phyloP scores from a whole-genome alignment of 2,113 vertebrate genomes.

The Chrysochloris asiatica region DNA sequence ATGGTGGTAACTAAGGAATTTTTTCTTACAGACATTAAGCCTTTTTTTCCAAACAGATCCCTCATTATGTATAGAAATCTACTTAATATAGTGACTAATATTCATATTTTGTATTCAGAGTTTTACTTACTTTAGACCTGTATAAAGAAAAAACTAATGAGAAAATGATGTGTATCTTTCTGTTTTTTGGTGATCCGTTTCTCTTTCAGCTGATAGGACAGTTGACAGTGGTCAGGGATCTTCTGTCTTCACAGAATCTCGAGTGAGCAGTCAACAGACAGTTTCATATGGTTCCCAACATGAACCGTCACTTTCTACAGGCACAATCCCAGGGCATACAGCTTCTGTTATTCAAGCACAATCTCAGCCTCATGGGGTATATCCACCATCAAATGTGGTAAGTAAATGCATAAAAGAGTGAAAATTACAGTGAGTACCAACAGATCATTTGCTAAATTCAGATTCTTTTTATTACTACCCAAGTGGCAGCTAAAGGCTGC shows the following conservation, averaged over 20 bases:
- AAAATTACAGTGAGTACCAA: background rate
- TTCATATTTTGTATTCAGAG: background rate
- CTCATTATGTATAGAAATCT: slow-evolving; percentile 40
- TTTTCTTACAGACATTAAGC: background rate
- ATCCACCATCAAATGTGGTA: slow-evolving; percentile 90
- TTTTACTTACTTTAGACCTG: slow-evolving; percentile 58
- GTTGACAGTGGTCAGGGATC: slow-evolving; percentile 96
- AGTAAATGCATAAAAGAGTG: slow-evolving; percentile 77
- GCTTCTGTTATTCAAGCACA: slow-evolving; percentile 82
- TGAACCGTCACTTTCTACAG: slow-evolving; percentile 83
- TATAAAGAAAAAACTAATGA: slow-evolving; percentile 25
- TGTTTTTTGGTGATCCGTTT: slow-evolving; percentile 50
- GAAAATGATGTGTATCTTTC: slow-evolving; percentile 51
- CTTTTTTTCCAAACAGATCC: background rate
- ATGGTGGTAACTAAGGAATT: background rate
- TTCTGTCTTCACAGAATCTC: slow-evolving; percentile 91
- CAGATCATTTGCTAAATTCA: background rate
- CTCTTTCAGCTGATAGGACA: slow-evolving; percentile 89
- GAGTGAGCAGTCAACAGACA: slow-evolving; percentile 89
- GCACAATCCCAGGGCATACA: slow-evolving; percentile 84
- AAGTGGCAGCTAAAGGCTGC: background rate
- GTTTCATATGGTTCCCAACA: slow-evolving; percentile 92
- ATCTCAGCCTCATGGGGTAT: slow-evolving; percentile 86
- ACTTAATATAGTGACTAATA: slow-evolving; percentile 6
- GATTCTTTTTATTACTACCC: background rate